Conservation (phyloP, 2,797 vertebrate genomes). For the Falco concolor region DNA sequence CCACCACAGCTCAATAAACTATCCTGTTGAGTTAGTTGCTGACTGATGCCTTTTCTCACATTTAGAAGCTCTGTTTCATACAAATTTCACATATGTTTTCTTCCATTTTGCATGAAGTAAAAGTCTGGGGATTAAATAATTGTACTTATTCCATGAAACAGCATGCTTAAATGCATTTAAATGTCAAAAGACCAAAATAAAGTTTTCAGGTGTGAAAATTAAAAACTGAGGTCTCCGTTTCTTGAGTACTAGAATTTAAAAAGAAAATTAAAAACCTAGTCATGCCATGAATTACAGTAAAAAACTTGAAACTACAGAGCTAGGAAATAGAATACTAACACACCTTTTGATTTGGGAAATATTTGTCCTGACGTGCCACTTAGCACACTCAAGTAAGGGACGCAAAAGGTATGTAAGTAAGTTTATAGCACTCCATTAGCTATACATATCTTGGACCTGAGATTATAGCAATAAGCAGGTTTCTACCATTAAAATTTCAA, state of each 20-base stretch:
- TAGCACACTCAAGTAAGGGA: background rate
- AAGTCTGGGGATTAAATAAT: background rate
- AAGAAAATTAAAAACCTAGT: rapidly evolving
- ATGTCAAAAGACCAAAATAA: background rate
- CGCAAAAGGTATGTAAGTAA: background rate
- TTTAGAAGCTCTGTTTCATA: background rate
- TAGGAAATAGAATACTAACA: background rate
- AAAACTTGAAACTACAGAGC: background rate
- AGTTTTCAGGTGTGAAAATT: background rate
- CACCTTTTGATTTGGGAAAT: background rate
- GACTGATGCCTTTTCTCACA: background rate
- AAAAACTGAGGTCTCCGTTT: background rate
- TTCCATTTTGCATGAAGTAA: background rate
- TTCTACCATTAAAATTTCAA: background rate
- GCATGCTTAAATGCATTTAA: background rate
- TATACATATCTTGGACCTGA: background rate
- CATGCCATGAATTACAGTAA: background rate
- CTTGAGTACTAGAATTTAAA: background rate
- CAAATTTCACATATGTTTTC: background rate
- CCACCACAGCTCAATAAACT: background rate
- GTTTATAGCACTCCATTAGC: background rate
- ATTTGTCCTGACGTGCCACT: background rate
- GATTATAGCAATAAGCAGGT: background rate
- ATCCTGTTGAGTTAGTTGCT: background rate
- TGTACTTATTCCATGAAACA: background rate